Base-by-base conservation (phyloP, 2,113 vertebrate species). In the Pongo pygmaeus region DNA sequence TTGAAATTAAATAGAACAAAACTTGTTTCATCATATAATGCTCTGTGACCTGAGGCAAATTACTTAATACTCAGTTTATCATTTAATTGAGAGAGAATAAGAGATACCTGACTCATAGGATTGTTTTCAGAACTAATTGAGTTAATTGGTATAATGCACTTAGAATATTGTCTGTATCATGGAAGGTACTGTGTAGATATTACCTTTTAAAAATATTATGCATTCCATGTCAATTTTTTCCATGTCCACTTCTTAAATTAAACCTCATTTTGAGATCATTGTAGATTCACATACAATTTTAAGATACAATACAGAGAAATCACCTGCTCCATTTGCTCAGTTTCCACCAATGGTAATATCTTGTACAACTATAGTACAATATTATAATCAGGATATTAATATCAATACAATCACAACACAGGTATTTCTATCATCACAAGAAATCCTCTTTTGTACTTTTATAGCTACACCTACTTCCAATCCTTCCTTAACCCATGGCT, bases 331-430 rank as follows among this genome's bases (percentile, higher is more conserved):
- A 84, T 96, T 91, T 91, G 72, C 8, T 0, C 16, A 69, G n/a
- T 74, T 89, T 89, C 17, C 27, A 12, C 16, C 43, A 81, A 40
- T 50, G 64, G 50, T 92, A 83, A 35, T 52, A 78, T 74, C 35
- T 91, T 96, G 6, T 10, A 57, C 11, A 55, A 50, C 38, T 92
- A 38, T 17, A 80, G 23, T 35, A 91, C 10, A 85, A 70, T 17
- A 85, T 85, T n/a, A 89, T 52, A 91, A 83, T n/a, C 78, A 93
- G 67, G 14, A 93, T 97, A 84, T 97, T 97, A 93, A 93, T 38
- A 88, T 43, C 74, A 22, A 96, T 78, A 91, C 0, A 50, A 35
- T 89, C 59, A 96, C 46, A 17, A 43, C 14, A 79, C 8, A 67
- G 80, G 77, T 85, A 85, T 89, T 94, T 77, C 17, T 57, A 72